Conservation (phyloP, 2,113 vertebrate genomes). For the Hypocryptadius cinnamomeus region DNA sequence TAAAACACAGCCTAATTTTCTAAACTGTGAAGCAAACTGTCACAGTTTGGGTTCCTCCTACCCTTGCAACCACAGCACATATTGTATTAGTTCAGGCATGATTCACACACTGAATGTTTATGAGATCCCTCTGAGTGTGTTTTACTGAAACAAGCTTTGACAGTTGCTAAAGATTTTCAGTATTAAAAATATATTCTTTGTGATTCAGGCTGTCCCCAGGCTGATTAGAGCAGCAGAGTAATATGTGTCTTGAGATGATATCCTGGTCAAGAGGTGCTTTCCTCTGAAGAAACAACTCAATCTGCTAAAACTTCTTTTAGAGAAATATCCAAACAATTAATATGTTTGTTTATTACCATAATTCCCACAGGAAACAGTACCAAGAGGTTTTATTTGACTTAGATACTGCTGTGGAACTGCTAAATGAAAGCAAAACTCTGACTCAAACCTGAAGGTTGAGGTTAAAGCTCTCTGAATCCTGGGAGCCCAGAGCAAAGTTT, state of each 20-base stretch:
- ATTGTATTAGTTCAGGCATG: conserved; percentile 14
- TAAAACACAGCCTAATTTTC: not conserved
- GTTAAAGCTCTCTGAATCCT: not conserved
- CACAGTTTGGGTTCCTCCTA: not conserved
- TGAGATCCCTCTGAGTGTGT: not conserved
- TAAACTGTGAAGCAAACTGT: not conserved
- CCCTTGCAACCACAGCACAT: not conserved
- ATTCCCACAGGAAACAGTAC: not conserved
- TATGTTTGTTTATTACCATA: not conserved
- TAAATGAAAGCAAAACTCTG: not conserved
- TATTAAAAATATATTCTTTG: not conserved
- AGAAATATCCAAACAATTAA: not conserved
- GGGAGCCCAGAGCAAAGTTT: not conserved
- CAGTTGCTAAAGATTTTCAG: not conserved
- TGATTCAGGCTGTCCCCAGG: not conserved
- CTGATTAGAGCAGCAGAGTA: not conserved
- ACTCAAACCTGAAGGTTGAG: too few species aligned
- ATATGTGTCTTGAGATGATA: not conserved
- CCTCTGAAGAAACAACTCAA: not conserved
- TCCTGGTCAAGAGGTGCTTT: not conserved
- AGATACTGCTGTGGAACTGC: not conserved
- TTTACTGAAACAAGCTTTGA: not conserved
- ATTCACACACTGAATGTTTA: not conserved
- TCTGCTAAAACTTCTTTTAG: not conserved
- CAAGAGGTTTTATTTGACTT: not conserved